Conservation (phyloP, 2,797 vertebrate species). For the Microcaecilia unicolor region DNA sequence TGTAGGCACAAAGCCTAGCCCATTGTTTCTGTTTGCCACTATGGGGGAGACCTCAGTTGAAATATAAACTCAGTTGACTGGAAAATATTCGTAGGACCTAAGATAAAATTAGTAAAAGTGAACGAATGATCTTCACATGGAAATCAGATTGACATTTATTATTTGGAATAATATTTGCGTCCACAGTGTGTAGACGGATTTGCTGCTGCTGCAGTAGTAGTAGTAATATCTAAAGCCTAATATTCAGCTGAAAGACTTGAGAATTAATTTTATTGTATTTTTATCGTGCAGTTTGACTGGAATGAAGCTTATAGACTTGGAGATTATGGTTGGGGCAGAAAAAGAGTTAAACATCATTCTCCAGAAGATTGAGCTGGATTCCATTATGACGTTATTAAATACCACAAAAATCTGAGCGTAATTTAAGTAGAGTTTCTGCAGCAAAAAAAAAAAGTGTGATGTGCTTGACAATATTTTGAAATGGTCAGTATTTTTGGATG, state of each 20-base stretch:
- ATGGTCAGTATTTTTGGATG: constrained; percentile 26
- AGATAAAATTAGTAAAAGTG: too few relatives aligned
- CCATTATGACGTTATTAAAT: constrained; percentile 44
- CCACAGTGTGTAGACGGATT: constrained; percentile 9
- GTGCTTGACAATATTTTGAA: constrained; percentile 8
- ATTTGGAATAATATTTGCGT: too few relatives aligned
- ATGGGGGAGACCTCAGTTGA: too few relatives aligned
- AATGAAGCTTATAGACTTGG: constrained; percentile 32
- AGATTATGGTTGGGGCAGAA: constrained; percentile 31
- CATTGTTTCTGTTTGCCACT: too few relatives aligned
- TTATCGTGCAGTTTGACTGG: constrained; percentile 24
- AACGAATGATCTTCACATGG: too few relatives aligned
- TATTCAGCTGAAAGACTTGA: constrained; percentile 17
- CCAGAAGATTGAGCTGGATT: constrained; percentile 14
- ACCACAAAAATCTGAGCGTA: constrained; percentile 44
- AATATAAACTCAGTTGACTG: too few relatives aligned
- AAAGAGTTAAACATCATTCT: constrained; percentile 25
- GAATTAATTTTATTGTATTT: constrained; percentile 25
- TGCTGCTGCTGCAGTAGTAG: too few relatives aligned
- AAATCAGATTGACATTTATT: too few relatives aligned
- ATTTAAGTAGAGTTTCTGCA: constrained; percentile 28
- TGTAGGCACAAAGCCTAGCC: too few relatives aligned
- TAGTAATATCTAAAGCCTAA: constrained; percentile 2
- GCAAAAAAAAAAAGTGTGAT: too few relatives aligned
- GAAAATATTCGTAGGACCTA: too few relatives aligned